Base-by-base conservation (phyloP, 2,113 vertebrate genomes). In the Ptyas mucosa region DNA sequence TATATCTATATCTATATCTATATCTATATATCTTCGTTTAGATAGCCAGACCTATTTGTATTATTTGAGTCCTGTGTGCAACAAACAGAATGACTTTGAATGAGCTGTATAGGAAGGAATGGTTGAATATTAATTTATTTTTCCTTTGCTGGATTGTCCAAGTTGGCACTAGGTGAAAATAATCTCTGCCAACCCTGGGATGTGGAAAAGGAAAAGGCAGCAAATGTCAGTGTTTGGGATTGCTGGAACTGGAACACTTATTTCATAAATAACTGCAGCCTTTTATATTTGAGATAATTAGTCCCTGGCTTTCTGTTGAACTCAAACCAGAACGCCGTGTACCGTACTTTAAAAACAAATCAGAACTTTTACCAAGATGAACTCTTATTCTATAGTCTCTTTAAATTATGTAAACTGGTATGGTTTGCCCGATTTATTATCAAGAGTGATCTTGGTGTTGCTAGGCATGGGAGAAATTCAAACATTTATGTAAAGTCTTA, bases 221-320 rank as follows among this genome's bases (percentile, higher is more conserved):
- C 64, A 69, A 92, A 75, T 57, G 53, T 23, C 52, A 10, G 53
- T 39, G 69, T 89, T 85, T 58, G 39, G 53, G 39, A 58, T 51
- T 49, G 43, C 7, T 85, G 43, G 88, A 85, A 49, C 7, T 85
- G 53, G 53, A 85, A 49, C 88, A 89, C n/a, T 81, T 89, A 24
- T 92, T 92, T 92, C 58, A 57, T 55, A 49, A 92, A 54, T 85
- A 89, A 89, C 64, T 61, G 43, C 54, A 85, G 18, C 24, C 39
- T 89, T 88, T 69, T 55, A 23, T 43, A 89, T 57, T 43, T n/a
- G 39, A 43, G 69, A n/a, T 89, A 49, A 26, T 57, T 85, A 89
- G 26, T 58, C 23, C 53, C 29, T 89, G 53, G 26, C 18, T 81
- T 52, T 89, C 11, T 53, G n/a, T 51, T n/a, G 26, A 54, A 88